phyloP scores from a whole-genome alignment of 2,113 vertebrate genomes.

The Syngnathus scovelli region DNA sequence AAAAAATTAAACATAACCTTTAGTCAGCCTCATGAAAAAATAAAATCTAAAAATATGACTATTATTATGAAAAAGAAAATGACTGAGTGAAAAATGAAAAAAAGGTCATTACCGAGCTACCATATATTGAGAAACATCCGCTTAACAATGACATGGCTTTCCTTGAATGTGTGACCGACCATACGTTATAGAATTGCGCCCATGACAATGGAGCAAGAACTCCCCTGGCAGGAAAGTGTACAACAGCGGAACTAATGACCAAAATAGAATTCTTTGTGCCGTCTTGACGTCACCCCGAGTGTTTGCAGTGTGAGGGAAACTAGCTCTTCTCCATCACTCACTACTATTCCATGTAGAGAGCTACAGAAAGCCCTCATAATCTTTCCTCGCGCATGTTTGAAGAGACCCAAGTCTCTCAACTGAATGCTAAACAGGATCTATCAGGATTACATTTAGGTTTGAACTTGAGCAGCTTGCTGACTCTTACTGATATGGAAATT shows the following conservation, averaged over 20 bases:
- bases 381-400: slow-evolving; percentile 55
- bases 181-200: not conserved
- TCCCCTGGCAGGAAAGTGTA: slow-evolving; percentile 14
- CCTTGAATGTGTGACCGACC: not conserved
- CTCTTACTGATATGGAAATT: slow-evolving; percentile 36
- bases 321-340: slow-evolving; percentile 8
- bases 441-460: slow-evolving; percentile 64
- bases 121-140: slow-evolving; percentile 29
- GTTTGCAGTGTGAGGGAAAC: not conserved
- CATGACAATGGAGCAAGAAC: slow-evolving; percentile 33
- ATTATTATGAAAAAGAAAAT: too few relatives aligned
- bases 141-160: not conserved
- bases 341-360: slow-evolving; percentile 21
- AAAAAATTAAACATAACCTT: too few relatives aligned
- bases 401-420: slow-evolving; percentile 58
- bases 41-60: too few relatives aligned
- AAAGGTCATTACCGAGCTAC: not conserved
- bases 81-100: too few relatives aligned
- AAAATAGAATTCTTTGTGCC: slow-evolving; percentile 1
- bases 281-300: slow-evolving; percentile 6
- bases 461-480: slow-evolving; percentile 60
- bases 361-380: slow-evolving; percentile 50
- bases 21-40: too few relatives aligned
- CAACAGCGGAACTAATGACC: slow-evolving; percentile 19
- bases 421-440: slow-evolving; percentile 69